Evolutionary conservation across 1,140 invertebrate species (phyloP).

Genomic region (Cotesia typhae): DNA sequence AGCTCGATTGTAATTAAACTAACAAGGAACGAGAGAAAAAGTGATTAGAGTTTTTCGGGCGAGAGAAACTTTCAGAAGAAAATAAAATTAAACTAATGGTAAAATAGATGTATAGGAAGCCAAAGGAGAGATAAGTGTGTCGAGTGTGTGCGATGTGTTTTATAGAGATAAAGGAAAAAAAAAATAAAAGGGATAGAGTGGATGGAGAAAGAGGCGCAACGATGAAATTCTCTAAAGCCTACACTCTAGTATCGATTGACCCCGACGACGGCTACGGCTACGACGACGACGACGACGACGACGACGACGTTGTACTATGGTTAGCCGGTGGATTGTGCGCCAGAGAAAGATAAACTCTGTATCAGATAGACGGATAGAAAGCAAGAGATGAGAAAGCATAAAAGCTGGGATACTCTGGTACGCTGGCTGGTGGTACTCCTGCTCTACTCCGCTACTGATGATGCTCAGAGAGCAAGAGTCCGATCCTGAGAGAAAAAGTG

Average conservation of each 20-base stretch:
- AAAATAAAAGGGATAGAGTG: slow-evolving; percentile 9
- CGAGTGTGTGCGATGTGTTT: not conserved
- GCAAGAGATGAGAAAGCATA: slow-evolving; percentile 24
- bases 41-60: not conserved
- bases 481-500: slow-evolving; percentile 5
- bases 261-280: slow-evolving; percentile 22
- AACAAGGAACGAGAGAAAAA: slow-evolving; percentile 1
- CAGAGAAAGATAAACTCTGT: slow-evolving; percentile 16
- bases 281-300: no score
- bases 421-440: not conserved
- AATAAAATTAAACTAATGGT: no score
- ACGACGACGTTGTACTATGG: not conserved
- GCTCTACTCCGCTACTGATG: no score
- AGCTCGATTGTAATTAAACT: slow-evolving; percentile 1
- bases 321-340: slow-evolving; percentile 34
- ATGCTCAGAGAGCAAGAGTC: slow-evolving; percentile 6
- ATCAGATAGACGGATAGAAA: slow-evolving; percentile 1
- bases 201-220: slow-evolving; percentile 19
- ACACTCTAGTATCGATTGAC: slow-evolving; percentile 36
- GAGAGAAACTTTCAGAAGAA: not conserved
- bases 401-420: slow-evolving; percentile 9
- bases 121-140: not conserved
- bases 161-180: not conserved
- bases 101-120: no score
- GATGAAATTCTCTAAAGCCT: slow-evolving; percentile 34